Conservation (phyloP, 1,140 invertebrate genomes). For the Bombus haemorrhoidalis region DNA sequence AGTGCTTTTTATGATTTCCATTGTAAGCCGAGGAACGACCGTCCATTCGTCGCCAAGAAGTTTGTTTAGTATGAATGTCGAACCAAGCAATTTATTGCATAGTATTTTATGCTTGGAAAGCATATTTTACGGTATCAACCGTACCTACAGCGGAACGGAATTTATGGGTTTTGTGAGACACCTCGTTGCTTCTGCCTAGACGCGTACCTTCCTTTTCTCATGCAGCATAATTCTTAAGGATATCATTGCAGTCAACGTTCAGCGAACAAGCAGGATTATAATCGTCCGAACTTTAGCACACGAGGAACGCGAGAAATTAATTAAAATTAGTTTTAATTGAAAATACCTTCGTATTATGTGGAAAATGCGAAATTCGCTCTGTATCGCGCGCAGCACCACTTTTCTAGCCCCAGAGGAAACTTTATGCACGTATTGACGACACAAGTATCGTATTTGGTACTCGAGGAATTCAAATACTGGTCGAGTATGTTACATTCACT, state of each 20-base stretch:
- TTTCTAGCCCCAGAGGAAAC: neutral
- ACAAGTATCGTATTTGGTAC: neutral
- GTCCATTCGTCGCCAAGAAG: neutral
- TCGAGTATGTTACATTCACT: neutral
- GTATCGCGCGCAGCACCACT: too few relatives aligned
- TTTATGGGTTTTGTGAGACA: conserved; percentile 29
- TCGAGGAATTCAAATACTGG: neutral
- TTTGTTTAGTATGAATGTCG: conserved; percentile 17
- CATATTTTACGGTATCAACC: conserved; percentile 29
- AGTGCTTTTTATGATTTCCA: conserved; percentile 12
- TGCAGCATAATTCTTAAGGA: too few relatives aligned
- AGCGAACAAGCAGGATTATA: neutral
- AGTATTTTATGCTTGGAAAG: conserved; percentile 15
- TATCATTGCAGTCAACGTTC: neutral
- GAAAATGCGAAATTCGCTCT: too few relatives aligned
- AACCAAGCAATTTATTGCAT: conserved; percentile 22
- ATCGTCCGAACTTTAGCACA: too few relatives aligned
- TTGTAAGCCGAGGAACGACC: neutral
- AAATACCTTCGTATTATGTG: neutral
- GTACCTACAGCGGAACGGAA: neutral
- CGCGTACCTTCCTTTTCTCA: too few relatives aligned
- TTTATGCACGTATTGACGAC: neutral
- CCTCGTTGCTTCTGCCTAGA: neutral
- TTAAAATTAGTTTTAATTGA: neutral
- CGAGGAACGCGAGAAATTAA: neutral